Evolutionary conservation across 2,888 invertebrate genomes (phyloP), one percentile per base, ranked within the genome.

Genomic region (Acleris sparsana): DNA sequence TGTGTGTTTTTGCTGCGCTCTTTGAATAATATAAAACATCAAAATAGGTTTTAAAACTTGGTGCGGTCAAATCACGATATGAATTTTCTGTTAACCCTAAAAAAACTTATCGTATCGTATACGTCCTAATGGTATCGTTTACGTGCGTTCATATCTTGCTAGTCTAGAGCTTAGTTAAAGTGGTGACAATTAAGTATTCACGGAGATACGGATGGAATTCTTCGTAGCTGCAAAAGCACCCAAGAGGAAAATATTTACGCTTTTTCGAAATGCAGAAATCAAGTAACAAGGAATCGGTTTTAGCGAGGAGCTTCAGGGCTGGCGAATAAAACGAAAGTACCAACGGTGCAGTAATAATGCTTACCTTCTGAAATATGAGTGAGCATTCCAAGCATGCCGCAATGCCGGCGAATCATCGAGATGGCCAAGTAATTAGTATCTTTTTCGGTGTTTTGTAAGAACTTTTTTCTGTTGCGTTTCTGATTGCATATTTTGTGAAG

Each of bases 261-360:
- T 90, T 90, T 90, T 90, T 88, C 86, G 86, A 89, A 92, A 91
- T 90, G 90, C 89, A 89, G 89, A 91, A 90, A 92, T 92, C 89
- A 89, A 88, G 90, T 89, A 87, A 92, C 92, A 92, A 89, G 90
- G 91, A 91, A 90, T 91, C 80, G 89, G 91, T 92, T 92, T 92
- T 92, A 92, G 87, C 85, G 87, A 84, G 85, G 74, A 87, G 85
- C 88, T 85, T 83, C 82, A 84, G 86, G 80, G 77, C 80, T 84
- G 81, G 80, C 86, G 90, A 90, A 90, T 89, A 90, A 90, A 91
- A 86, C 81, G 87, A 76, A 70, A 73, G 76, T 81, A 81, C 80
- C 53, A 53, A 75, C 73, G 75, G 78, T 79, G 77, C 80, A 80
- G 80, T 83, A 83, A 85, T 87, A 89, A 87, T 85, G 82, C 88